These are phyloP conservation scores for Listronotus oregonensis DNA, from an alignment of 1,140 invertebrate species.

Conservation along the genomic window DNA sequence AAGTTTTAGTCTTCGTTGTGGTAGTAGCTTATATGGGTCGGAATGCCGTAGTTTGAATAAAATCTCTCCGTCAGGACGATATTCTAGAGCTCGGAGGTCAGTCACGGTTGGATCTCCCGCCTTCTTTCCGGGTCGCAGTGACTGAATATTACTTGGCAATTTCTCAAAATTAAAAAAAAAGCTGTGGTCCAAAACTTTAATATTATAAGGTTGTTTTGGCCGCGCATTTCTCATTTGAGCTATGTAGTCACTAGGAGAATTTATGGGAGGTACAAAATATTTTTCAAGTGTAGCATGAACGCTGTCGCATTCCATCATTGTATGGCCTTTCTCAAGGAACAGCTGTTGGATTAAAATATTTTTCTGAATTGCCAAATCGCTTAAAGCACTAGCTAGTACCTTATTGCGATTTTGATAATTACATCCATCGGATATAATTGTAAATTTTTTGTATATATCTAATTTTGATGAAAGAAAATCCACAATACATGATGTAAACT, in stretches of 20 bases:
- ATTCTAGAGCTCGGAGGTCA: not conserved
- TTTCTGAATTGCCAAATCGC: not conserved
- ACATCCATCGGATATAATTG: no score
- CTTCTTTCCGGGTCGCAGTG: slow-evolving; percentile 5
- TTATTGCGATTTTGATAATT: no score
- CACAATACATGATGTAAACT: not conserved
- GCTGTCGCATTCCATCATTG: slow-evolving; percentile 52
- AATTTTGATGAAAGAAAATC: not conserved
- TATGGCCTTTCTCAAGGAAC: slow-evolving; percentile 47
- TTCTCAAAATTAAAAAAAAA: slow-evolving; percentile 6
- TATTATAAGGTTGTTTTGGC: slow-evolving; percentile 29
- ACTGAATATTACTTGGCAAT: not conserved
- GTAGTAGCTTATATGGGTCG: no score
- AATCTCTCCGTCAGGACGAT: no score
- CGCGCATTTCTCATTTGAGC: slow-evolving; percentile 31
- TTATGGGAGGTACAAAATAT: slow-evolving; percentile 37
- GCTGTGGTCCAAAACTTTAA: not conserved
- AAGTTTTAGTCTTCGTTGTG: no score
- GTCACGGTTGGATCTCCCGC: slow-evolving; percentile 2
- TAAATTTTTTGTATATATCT: not conserved
- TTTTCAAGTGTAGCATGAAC: slow-evolving; percentile 45
- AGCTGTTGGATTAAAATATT: no score
- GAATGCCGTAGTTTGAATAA: no score
- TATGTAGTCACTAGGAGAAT: slow-evolving; percentile 38
- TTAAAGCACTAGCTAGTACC: no score